Conservation (phyloP, 92 coral and sea anemone genomes). For the Zoanthus gigantus region DNA sequence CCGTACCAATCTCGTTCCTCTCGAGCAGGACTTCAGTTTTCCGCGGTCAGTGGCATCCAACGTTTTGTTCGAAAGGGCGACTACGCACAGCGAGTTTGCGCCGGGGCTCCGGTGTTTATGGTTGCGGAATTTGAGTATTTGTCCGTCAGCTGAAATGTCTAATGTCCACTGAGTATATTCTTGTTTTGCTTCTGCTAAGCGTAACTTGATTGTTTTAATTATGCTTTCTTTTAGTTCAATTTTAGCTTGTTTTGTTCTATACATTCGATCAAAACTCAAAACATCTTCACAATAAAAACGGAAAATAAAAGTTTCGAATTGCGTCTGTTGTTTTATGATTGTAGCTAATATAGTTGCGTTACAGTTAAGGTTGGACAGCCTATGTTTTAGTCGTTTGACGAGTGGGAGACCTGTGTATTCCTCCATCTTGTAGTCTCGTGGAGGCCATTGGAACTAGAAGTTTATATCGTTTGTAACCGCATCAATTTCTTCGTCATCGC, state of each 20-base stretch:
- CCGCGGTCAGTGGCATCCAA: conserved; percentile 6
- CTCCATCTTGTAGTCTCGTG: conserved; percentile 9
- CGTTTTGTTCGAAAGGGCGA: conserved; percentile 13
- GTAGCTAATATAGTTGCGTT: conserved; percentile 20
- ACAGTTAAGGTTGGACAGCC: conserved; percentile 6
- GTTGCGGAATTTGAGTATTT: conserved; percentile 8
- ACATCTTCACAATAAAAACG: not conserved
- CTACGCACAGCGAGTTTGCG: conserved; percentile 5
- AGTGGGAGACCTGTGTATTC: conserved; percentile 18
- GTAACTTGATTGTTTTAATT: conserved; percentile 3
- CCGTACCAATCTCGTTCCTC: not conserved
- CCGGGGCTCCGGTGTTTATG: conserved; percentile 9
- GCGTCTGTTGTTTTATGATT: not conserved
- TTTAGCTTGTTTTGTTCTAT: conserved; percentile 4
- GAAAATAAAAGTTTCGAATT: not conserved
- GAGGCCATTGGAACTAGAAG: not conserved
- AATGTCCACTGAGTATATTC: not conserved
- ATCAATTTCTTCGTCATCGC: too few species aligned
- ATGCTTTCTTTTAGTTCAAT: not conserved
- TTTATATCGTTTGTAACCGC: not conserved
- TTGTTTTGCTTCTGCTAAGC: conserved; percentile 4
- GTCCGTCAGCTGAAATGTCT: conserved; percentile 4
- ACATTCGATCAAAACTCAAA: not conserved
- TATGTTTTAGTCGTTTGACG: conserved; percentile 5
- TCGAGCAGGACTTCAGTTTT: conserved; percentile 17